phyloP scores from a whole-genome alignment of 1,140 invertebrate genomes.

The Drosophila ogumai region DNA sequence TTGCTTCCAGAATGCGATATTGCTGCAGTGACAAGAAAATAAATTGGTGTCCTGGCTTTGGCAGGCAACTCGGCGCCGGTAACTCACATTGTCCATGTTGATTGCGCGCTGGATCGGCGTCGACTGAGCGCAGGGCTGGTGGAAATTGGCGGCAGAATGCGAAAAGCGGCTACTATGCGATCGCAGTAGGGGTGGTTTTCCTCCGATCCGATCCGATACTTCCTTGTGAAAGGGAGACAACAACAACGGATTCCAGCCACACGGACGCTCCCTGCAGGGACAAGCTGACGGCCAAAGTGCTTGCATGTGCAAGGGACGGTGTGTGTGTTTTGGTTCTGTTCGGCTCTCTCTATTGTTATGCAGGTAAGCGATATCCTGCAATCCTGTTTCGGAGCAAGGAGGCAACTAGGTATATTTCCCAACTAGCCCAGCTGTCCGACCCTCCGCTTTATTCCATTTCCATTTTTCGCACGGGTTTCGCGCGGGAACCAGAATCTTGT shows the following conservation, averaged over 20 bases:
- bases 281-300: conserved; percentile 3
- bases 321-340: not conserved
- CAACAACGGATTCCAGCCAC: conserved; percentile 66
- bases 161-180: conserved; percentile 44
- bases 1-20: conserved; percentile 42
- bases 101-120: conserved; percentile 42
- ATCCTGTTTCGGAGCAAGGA: conserved; percentile 12
- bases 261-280: conserved; percentile 58
- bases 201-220: conserved; percentile 4
- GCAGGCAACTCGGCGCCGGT: not conserved
- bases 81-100: conserved; percentile 66
- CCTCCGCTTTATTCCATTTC: conserved; percentile 16
- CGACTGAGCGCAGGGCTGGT: conserved; percentile 37
- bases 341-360: conserved; percentile 19
- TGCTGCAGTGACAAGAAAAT: conserved; percentile 8
- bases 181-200: conserved; percentile 56
- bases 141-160: conserved; percentile 75
- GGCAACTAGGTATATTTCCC: conserved; percentile 48
- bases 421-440: conserved; percentile 54
- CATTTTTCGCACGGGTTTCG: conserved; percentile 30
- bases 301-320: conserved; percentile 16
- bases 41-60: not conserved
- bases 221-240: conserved; percentile 8
- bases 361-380: conserved; percentile 46
- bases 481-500: conserved; percentile 53